Conservation (phyloP, 1,140 invertebrate genomes). For the Drosophila aff. region DNA sequence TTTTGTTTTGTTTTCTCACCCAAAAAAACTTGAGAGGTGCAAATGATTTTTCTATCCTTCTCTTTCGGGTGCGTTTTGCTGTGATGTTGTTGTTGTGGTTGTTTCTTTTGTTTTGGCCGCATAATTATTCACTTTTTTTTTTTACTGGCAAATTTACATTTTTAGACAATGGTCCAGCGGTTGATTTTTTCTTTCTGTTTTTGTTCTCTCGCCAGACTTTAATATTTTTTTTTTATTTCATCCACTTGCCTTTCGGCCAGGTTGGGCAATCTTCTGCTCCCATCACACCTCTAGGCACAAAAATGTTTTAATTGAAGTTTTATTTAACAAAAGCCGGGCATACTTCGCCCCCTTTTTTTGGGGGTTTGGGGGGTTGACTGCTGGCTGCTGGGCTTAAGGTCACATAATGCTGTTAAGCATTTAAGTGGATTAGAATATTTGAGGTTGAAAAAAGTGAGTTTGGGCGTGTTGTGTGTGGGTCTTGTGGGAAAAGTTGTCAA, state of each 20-base stretch:
- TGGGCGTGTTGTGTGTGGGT: constrained; percentile 3
- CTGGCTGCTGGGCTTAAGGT: constrained; percentile 23
- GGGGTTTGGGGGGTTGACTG: neutral
- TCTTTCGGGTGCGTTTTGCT: constrained; percentile 9
- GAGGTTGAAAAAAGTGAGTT: constrained; percentile 57
- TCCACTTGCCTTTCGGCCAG: constrained; percentile 51
- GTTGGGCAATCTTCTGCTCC: constrained; percentile 62
- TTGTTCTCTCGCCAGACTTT: constrained; percentile 15
- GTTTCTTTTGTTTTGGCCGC: constrained; percentile 47
- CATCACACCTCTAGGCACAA: constrained; percentile 44
- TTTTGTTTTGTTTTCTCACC: constrained; percentile 44
- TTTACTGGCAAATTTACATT: constrained; percentile 70
- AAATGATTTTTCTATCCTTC: constrained; percentile 56
- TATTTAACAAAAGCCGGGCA: constrained; percentile 65
- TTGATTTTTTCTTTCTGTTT: constrained; percentile 50
- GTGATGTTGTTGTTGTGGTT: constrained; percentile 1
- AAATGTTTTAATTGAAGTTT: constrained; percentile 82
- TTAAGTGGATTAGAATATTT: constrained; percentile 82
- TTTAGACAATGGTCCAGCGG: constrained; percentile 70
- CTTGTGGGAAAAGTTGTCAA: constrained; percentile 70
- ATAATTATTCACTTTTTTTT: constrained; percentile 76
- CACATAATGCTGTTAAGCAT: constrained; percentile 79
- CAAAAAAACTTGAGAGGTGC: constrained; percentile 69
- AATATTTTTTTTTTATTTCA: constrained; percentile 18
- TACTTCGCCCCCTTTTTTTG: constrained; percentile 6